Percentiles rank a stretch among this genome's conserved stretches.
These are phyloP conservation scores for Encarsia formosa DNA, from an alignment of 2,888 invertebrate species.

Conservation along the genomic window DNA sequence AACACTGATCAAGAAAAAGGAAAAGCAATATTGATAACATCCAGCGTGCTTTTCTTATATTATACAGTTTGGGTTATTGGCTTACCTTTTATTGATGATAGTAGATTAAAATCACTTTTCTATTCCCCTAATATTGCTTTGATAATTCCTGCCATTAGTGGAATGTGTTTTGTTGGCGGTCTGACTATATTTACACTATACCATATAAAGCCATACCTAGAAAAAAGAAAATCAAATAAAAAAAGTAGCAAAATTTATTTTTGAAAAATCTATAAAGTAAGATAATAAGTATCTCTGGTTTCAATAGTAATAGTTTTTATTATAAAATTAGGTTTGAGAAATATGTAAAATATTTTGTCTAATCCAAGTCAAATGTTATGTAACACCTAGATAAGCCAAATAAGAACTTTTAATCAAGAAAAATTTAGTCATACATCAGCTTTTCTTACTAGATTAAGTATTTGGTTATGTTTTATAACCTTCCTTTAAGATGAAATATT, in stretches of 20 bases:
- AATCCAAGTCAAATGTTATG: too few species aligned
- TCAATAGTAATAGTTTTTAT: too few species aligned
- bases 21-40: conserved; percentile 56
- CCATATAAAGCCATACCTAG: conserved; percentile 50
- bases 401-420: too few species aligned
- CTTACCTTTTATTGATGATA: conserved; percentile 64
- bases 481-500: conserved; percentile 53
- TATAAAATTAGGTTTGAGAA: too few species aligned
- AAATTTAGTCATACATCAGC: too few species aligned
- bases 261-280: too few species aligned
- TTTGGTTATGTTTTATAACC: too few species aligned
- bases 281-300: too few species aligned
- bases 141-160: conserved; percentile 59
- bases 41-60: conserved; percentile 56
- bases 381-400: too few species aligned
- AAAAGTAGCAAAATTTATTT: too few species aligned
- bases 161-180: conserved; percentile 63
- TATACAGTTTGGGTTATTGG: conserved; percentile 65
- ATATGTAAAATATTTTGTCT: too few species aligned
- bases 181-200: conserved; percentile 62
- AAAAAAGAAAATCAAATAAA: conserved; percentile 19
- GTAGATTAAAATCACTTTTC: conserved; percentile 54
- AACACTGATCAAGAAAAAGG: conserved; percentile 57
- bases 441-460: too few species aligned
- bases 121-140: conserved; percentile 52